Percentiles rank a stretch among this genome's conserved stretches.
Evolutionary conservation across 2,797 vertebrate species (phyloP).

Genomic region (Sparus aurata): DNA sequence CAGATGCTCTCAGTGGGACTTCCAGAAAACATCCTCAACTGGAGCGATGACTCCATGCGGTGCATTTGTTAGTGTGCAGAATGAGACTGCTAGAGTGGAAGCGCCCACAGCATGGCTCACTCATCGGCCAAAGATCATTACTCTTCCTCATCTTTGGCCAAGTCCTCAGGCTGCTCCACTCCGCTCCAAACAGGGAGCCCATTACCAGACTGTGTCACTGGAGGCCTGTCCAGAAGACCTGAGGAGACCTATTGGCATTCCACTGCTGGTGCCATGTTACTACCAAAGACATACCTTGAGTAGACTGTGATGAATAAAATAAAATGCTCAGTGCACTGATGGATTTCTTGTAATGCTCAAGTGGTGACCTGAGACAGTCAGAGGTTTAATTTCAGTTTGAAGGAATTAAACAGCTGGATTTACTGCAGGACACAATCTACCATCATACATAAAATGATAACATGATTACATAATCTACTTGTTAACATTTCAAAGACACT

Average conservation of each 20-base stretch:
- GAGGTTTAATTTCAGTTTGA: background rate
- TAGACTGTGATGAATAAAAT: background rate
- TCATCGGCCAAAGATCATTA: slow-evolving; percentile 76
- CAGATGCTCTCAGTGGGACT: slow-evolving; percentile 58
- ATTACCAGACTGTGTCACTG: slow-evolving; percentile 62
- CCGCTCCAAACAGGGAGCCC: slow-evolving; percentile 58
- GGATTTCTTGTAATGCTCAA: background rate
- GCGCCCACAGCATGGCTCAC: slow-evolving; percentile 62
- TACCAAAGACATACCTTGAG: slow-evolving; percentile 10
- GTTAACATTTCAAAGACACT: no score
- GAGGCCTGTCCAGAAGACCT: slow-evolving; percentile 43
- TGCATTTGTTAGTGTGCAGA: slow-evolving; percentile 68
- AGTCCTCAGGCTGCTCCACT: slow-evolving; percentile 68
- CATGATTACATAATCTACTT: background rate
- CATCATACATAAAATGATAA: background rate
- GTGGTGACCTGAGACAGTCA: background rate
- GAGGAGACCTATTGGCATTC: slow-evolving; percentile 60
- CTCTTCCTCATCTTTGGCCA: slow-evolving; percentile 70
- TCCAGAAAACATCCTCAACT: slow-evolving; percentile 65
- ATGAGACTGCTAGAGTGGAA: slow-evolving; percentile 66
- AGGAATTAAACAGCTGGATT: background rate
- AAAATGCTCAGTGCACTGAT: background rate
- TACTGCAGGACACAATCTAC: background rate
- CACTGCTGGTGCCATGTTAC: slow-evolving; percentile 32
- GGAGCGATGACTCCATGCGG: slow-evolving; percentile 58